Evolutionary conservation across 2,797 vertebrate genomes (phyloP).

Genomic region (Cossypha niveicapilla): DNA sequence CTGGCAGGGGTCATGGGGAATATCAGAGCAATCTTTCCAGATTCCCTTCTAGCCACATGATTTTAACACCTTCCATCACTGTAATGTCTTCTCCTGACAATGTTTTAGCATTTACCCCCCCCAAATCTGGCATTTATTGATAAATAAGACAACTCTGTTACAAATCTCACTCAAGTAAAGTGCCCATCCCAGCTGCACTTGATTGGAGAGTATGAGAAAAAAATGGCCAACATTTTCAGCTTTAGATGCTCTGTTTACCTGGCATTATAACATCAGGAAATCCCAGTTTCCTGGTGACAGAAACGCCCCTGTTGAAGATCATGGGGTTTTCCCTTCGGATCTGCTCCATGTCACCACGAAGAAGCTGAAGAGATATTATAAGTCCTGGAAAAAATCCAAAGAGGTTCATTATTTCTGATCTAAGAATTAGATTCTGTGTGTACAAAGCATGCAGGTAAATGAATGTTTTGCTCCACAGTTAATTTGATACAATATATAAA

Average conservation of each 20-base stretch:
- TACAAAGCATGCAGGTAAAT: background rate
- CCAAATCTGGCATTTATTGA: background rate
- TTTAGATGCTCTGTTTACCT: constrained; percentile 72
- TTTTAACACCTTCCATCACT: background rate
- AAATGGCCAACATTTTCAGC: background rate
- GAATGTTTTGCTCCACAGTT: background rate
- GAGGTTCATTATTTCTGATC: constrained; percentile 8
- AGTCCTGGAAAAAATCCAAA: constrained; percentile 77
- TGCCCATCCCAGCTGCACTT: background rate
- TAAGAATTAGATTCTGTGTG: background rate
- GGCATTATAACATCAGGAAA: constrained; percentile 96
- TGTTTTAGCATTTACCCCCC: background rate
- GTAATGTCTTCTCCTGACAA: background rate
- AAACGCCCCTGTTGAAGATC: constrained; percentile 84
- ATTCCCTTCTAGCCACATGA: background rate
- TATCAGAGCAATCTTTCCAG: background rate
- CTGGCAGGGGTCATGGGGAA: fast-evolving
- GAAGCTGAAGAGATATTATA: constrained; percentile 91
- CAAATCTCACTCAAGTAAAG: background rate
- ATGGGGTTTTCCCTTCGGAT: constrained; percentile 87
- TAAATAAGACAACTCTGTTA: background rate
- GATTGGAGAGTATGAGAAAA: background rate
- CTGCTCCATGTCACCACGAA: constrained; percentile 91
- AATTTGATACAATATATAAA: background rate
- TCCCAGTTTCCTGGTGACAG: constrained; percentile 88